Evolutionary conservation across 2,113 vertebrate genomes (phyloP), one percentile per base, ranked within the genome.

Genomic region (Festucalex cinctus): DNA sequence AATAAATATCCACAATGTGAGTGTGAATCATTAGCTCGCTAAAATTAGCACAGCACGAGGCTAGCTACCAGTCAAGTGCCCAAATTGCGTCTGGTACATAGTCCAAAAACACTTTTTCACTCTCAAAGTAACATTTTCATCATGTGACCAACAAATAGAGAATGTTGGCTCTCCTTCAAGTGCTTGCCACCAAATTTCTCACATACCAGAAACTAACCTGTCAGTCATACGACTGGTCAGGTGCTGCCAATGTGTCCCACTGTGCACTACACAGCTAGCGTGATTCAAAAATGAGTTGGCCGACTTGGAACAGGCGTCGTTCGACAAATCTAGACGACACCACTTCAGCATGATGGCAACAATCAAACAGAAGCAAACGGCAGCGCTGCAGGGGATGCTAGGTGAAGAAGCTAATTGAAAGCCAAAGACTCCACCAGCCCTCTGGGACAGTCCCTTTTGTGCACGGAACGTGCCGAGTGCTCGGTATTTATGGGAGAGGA

Each of bases 321-420:
- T n/a, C 9, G 0, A 32, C 46, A 8, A 20, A 70, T 41, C 10
- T 26, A 26, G 70, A 78, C 71, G 73, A 70, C 48, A 68, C 51
- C 7, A 65, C 22, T 65, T 73, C 43, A 46, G 70, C 69, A 74
- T 35, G 41, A 70, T 74, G 49, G 0, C 71, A 73, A 58, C 69
- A 73, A 75, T 83, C 70, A 85, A 75, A 83, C 70, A 66, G 65
- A 77, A 69, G 75, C 75, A 71, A 84, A 74, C 60, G 65, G 65
- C 53, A 35, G 36, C 71, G 73, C 48, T 17, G 39, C 65, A 57
- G 43, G 70, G 53, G 78, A 69, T 39, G 41, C 57, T 76, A 69
- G 72, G 60, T 41, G n/a, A 43, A 35, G 49, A 74, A 65, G 69
- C 73, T 89, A 91, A 91, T 85, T 91, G 83, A 90, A 90, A 90